Evolutionary conservation across 64 coral and sea anemone genomes (phyloP).

Genomic region (Platygyra sinensis): DNA sequence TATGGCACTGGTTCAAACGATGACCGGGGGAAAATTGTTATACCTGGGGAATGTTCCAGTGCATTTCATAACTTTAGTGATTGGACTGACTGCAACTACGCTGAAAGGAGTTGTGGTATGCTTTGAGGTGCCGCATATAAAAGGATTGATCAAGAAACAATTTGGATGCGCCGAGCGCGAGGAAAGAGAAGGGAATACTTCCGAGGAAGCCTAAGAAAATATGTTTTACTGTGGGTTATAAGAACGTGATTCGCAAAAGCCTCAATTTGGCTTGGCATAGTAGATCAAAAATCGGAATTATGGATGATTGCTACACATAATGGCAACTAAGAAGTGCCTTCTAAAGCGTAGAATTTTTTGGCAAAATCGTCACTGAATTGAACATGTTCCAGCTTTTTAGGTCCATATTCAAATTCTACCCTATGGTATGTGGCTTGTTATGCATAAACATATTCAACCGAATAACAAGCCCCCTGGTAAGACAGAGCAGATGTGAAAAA

Average conservation of each 20-base stretch:
- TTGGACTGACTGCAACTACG: constrained; percentile 49
- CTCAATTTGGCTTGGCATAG: not conserved
- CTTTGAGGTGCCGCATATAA: constrained; percentile 73
- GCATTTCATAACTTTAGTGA: constrained; percentile 65
- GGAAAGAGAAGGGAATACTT: not conserved
- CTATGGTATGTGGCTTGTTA: too few species aligned
- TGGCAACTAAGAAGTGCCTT: not conserved
- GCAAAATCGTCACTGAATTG: too few species aligned
- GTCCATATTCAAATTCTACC: too few species aligned
- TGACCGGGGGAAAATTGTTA: not conserved
- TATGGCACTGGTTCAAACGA: constrained; percentile 48
- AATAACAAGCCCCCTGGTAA: too few species aligned
- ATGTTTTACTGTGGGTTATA: not conserved
- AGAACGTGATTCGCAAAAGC: not conserved
- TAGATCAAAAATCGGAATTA: not conserved
- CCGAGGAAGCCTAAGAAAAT: constrained; percentile 17
- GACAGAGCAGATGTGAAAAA: too few species aligned
- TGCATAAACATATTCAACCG: too few species aligned
- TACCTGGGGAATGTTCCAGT: constrained; percentile 46
- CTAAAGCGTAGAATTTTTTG: too few species aligned
- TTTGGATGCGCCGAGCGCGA: constrained; percentile 52
- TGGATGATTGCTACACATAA: not conserved
- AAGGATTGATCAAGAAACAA: constrained; percentile 15
- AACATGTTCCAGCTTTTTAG: too few species aligned
- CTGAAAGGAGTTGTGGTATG: constrained; percentile 69